Conservation (phyloP, 2,797 vertebrate genomes). For the Furcifer pardalis region DNA sequence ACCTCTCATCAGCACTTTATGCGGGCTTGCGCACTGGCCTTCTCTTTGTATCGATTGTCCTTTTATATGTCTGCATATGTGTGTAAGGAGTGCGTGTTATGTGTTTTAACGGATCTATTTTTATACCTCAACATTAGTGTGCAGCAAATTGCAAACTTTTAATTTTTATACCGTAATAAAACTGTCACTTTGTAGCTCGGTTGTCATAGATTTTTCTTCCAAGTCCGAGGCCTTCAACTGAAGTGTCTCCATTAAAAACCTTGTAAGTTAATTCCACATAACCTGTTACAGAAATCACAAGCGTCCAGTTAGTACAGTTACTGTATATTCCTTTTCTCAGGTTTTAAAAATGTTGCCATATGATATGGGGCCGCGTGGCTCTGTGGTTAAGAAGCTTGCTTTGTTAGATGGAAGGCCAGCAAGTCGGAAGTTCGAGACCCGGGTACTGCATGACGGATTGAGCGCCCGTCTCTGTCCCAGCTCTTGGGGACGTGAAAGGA, state of each 20-base stretch:
- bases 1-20: slow-evolving; percentile 49
- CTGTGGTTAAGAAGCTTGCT: too few species aligned
- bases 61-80: not conserved
- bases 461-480: too few species aligned
- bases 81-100: slow-evolving; percentile 40
- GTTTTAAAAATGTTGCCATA: slow-evolving; percentile 58
- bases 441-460: too few species aligned
- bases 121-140: slow-evolving; percentile 65
- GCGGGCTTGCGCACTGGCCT: slow-evolving; percentile 32
- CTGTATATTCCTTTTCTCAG: slow-evolving; percentile 45
- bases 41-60: slow-evolving; percentile 51
- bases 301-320: slow-evolving; percentile 44
- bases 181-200: slow-evolving; percentile 42
- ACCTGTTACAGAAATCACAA: not conserved
- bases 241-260: not conserved
- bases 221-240: not conserved
- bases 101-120: slow-evolving; percentile 68
- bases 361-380: too few species aligned
- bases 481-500: too few species aligned
- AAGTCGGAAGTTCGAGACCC: too few species aligned
- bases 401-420: too few species aligned
- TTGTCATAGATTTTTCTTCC: slow-evolving; percentile 54
- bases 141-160: slow-evolving; percentile 51
- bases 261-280: not conserved
- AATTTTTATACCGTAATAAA: slow-evolving; percentile 65